Base-by-base conservation (phyloP, 2,888 invertebrate genomes). In the Brachypalpus laphriformis region DNA sequence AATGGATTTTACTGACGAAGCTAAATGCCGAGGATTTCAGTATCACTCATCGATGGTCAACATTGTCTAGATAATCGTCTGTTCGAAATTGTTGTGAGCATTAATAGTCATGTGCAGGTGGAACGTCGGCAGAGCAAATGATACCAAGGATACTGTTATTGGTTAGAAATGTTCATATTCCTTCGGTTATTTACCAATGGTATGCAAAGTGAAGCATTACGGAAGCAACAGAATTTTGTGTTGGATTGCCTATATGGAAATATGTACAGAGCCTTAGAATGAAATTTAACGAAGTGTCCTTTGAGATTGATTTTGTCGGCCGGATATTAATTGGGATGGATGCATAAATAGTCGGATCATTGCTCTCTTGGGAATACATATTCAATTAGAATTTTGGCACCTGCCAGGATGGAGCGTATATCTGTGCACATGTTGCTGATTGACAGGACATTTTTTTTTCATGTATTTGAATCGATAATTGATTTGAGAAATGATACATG, bases 321-420 rank as follows among this genome's bases (percentile, higher is more conserved):
- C 11, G 34, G 47, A 34, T 31, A 34, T 47, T 63, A 31, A 63
- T 63, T 47, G 47, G 45, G 20, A 63, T 63, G 31, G 63, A 47
- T 3, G 63, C 20, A 31, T 16, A 49, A 34, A 34, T 63, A 63
- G 31, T 22, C 47, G 49, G 65, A 49, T 65, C 34, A 65, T 49
- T 65, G 65, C n/a, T 65, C 49, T 31, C 4, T 14, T 65, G 18
- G 49, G 47, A 34, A 49, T n/a, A 8, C 34, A 16, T 34, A 65
- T 65, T 65, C 65, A 65, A 65, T 65, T 34, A 65, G 28, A 16
- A 49, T 20, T 49, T 34, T 9, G 22, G 5, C 20, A 34, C 49
- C 65, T 47, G 18, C 4, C 22, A 34, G 20, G 20, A 34, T 34
- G 20, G 5, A 34, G 8, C 18, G 14, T 31, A 20, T 5, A 25